Conservation (phyloP, 2,113 vertebrate species). For the Accipiter cooperii region DNA sequence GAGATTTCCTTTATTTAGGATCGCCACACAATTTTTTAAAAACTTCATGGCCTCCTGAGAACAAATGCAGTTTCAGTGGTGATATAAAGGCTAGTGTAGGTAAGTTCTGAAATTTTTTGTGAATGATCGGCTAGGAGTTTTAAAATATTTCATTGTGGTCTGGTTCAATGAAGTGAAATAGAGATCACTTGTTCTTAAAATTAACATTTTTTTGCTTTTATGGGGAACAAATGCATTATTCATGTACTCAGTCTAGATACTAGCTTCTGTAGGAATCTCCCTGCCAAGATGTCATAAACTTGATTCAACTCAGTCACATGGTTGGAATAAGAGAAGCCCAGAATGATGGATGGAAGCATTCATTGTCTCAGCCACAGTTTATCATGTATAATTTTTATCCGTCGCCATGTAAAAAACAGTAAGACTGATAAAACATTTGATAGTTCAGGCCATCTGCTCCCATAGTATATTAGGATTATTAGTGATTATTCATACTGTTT, state of each 20-base stretch:
- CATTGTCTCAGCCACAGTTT: not conserved
- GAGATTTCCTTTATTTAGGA: not conserved
- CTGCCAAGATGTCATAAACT: conserved; percentile 9
- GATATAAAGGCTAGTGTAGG: not conserved
- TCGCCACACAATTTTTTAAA: not conserved
- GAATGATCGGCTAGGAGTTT: not conserved
- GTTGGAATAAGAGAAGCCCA: not conserved
- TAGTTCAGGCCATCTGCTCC: conserved; percentile 34
- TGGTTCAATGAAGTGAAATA: not conserved
- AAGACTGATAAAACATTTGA: not conserved
- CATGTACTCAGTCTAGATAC: not conserved
- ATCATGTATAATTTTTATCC: conserved; percentile 17
- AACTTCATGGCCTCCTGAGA: not conserved
- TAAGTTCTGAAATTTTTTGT: not conserved
- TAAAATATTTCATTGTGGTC: not conserved
- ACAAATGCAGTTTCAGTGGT: not conserved
- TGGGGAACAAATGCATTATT: not conserved
- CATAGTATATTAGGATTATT: not conserved
- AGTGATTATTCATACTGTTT: not conserved
- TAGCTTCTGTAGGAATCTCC: not conserved
- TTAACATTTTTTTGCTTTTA: not conserved
- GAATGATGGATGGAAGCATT: conserved; percentile 3
- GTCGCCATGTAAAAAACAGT: not conserved
- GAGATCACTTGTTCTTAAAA: not conserved
- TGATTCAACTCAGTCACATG: conserved; percentile 4